Base-by-base conservation (phyloP, 2,888 invertebrate species). In the Polyommatus iphigenia region DNA sequence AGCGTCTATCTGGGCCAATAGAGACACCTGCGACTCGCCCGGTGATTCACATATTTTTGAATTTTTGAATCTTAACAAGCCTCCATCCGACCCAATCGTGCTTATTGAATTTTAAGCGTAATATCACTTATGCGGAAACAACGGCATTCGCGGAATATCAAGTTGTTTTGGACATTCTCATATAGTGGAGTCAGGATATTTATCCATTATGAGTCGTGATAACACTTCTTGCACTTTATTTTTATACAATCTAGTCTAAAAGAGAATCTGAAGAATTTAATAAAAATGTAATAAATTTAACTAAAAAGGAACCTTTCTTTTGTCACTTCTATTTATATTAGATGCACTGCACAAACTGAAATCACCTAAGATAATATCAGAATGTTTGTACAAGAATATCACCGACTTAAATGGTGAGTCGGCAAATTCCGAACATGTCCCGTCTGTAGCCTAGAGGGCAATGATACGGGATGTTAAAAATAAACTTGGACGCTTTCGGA, bases 401-500 rank as follows among this genome's bases (percentile, higher is more conserved):
- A 15, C 15, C 13, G 13, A 62, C 78, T 82, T 83, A 85, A 81
- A 90, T 88, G 4, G 82, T 79, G 4, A 84, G 78, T 83, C 91
- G 85, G 77, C 92, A 93, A 79, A 83, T 87, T 2, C 92, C 92
- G 6, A 89, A 81, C 83, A 88, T 84, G 79, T 92, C 93, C 20
- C 81, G 83, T 78, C 86, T 87, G 67, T 91, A 93, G 0, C 93
- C 93, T 24, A 80, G 76, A 0, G 93, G 93, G 79, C 93, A 93
- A 76, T 92, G 91, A 71, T 80, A 82, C 1, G 93, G 93, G 20
- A 93, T 84, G 2, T 88, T 85, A 75, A 92, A 79, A n/a, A 93
- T 87, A 75, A 90, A 84, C 78, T 86, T 88, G 10, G 89, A 89
- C 15, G 81, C 81, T 78, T 83, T 83, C 5, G 83, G 15, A 80